Base-by-base conservation (phyloP, 2,888 invertebrate genomes). In the Polyommatus icarus region DNA sequence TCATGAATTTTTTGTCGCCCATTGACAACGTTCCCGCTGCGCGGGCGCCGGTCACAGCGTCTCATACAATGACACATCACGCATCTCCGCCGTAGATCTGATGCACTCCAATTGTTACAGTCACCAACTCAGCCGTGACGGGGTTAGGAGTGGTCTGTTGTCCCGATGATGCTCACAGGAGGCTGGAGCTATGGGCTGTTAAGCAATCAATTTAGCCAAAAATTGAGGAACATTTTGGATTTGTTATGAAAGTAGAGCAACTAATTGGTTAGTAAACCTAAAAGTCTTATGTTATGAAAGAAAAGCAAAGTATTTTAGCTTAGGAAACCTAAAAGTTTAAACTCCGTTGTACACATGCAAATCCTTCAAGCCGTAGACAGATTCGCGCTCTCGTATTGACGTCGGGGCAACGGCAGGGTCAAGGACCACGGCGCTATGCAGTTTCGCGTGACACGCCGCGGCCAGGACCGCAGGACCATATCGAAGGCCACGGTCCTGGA, bases 361-460 rank as follows among this genome's bases (percentile, higher is more conserved):
- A 59, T 59, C 57, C 15, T 71, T n/a, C 40, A 40, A 40, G 20
- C 4, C 36, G 40, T 40, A 40, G 40, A 72, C n/a, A 32, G 72
- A 75, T 75, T 75, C 54, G 73, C 46, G 29, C 46, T 50, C 5
- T 4, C 4, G 15, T 72, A 73, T 73, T 75, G 75, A 24, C 12
- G 15, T 8, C 32, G 50, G 29, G 24, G 24, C 75, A 5, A 2
- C 15, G 6, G 0, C 50, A 77, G 72, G 77, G 77, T 77, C 77
- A 77, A 77, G 36, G 77, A 57, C 77, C 77, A 77, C 54, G 24
- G 77, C 32, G 77, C 77, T 77, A 77, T 77, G 78, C 71, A 40
- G 75, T 75, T 32, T 76, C 71, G 77, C 77, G 77, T 77, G 78
- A 79, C 78, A 67, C 79, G 77, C 61, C 76, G 54, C 76, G 78